Evolutionary conservation across 2,797 vertebrate genomes (phyloP), one percentile per base, ranked within the genome.

Genomic region (Centroberyx gerrardi): DNA sequence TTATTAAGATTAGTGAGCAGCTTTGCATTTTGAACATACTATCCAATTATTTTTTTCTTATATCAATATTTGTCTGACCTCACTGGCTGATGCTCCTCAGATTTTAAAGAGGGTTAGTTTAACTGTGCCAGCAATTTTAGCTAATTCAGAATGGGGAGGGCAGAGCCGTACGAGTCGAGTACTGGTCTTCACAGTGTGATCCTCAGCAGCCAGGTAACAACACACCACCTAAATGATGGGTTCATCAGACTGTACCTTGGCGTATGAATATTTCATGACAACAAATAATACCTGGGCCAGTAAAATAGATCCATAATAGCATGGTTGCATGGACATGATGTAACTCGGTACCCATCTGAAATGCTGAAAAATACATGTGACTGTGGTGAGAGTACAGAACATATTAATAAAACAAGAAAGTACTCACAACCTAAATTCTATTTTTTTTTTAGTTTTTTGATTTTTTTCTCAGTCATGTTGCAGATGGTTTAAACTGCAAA

Each of bases 351-450:
- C 56, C 87, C 87, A 81, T 90, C 78, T 66, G 49, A 78, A 88
- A 88, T 51, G 80, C 67, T 91, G 65, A 92, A 90, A 93, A 89
- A 92, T 93, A 83, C 75, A 92, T 90, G 90, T 40, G 64, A 73
- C 83, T 73, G 82, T 63, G 49, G 74, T 80, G 76, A 73, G 84
- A 86, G 88, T 55, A 87, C 80, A 84, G 84, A 85, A 72, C 66
- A 48, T 84, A 91, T 92, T 74, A 93, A 92, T 93, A 94, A 92
- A 93, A 87, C 88, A 93, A 71, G 75, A 89, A 65, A 49, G 15
- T 53, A 73, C 29, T 18, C 76, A 82, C 59, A 80, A 78, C 33
- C 79, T 88, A 79, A 62, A 68, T 49, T 71, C 33, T 51, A 56
- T 53, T 67, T 33, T 56, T 67, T 76, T 62, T 62, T 54, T 56